These are phyloP conservation scores for Gibbula magus DNA, from an alignment of 2,888 invertebrate genomes.

Conservation along the genomic window DNA sequence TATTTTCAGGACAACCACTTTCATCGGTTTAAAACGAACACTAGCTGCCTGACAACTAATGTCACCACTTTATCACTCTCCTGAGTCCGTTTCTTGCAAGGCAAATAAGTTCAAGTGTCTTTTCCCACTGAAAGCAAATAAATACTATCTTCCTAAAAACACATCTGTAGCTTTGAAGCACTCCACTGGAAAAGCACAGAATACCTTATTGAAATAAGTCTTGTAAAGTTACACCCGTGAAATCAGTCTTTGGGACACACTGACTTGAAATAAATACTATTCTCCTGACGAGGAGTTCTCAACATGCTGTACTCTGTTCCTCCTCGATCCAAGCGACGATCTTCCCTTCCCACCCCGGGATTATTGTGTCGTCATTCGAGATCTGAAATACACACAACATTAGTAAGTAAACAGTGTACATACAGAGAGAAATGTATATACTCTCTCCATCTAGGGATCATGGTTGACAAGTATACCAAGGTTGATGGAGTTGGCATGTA, in stretches of 20 bases:
- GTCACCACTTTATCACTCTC: too few relatives aligned
- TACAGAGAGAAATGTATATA: too few relatives aligned
- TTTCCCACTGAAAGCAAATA: not conserved
- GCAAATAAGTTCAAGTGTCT: too few relatives aligned
- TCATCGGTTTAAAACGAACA: too few relatives aligned
- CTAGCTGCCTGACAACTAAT: too few relatives aligned
- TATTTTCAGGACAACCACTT: too few relatives aligned
- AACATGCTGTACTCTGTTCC: conserved; percentile 53
- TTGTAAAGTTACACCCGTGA: not conserved
- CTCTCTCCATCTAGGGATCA: too few relatives aligned
- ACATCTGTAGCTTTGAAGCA: not conserved
- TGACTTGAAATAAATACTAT: conserved; percentile 11
- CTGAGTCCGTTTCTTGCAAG: too few relatives aligned
- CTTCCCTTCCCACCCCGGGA: conserved; percentile 77
- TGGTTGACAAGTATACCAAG: too few relatives aligned
- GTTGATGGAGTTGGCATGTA: too few relatives aligned
- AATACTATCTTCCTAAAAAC: conserved; percentile 2
- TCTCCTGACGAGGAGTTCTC: not conserved
- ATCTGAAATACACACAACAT: conserved; percentile 45
- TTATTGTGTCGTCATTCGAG: conserved; percentile 73
- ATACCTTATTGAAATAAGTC: not conserved
- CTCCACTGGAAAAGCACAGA: not conserved
- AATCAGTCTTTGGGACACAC: not conserved
- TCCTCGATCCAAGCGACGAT: conserved; percentile 77
- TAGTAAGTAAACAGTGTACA: too few relatives aligned